Evolutionary conservation across 2,113 vertebrate genomes (phyloP).

Genomic region (Hydropotes inermis): DNA sequence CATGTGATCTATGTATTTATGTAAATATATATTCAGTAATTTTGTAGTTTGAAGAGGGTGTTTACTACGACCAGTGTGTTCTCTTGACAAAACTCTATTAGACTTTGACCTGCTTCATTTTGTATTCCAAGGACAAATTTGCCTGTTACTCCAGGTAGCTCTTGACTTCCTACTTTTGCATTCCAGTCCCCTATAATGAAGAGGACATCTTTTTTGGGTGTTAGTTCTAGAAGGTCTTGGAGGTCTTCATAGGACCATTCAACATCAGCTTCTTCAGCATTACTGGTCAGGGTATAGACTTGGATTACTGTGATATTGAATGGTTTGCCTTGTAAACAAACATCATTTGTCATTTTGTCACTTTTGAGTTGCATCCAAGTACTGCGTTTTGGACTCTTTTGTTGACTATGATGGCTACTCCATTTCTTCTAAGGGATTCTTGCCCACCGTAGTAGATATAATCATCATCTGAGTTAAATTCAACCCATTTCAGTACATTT

Average conservation of each 20-base stretch:
- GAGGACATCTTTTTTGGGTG: background rate
- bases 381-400: background rate
- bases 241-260: background rate
- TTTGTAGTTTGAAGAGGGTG: background rate
- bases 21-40: background rate
- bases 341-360: background rate
- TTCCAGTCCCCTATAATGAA: background rate
- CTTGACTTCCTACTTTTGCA: background rate
- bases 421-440: background rate
- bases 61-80: background rate
- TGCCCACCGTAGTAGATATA: background rate
- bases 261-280: background rate
- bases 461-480: background rate
- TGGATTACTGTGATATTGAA: background rate
- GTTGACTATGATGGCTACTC: background rate
- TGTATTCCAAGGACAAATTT: background rate
- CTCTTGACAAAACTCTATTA: background rate
- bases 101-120: background rate
- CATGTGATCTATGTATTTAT: background rate
- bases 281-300: background rate
- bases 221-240: background rate
- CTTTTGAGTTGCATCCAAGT: background rate
- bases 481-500: background rate
- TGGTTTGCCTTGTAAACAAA: background rate
- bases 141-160: background rate